Evolutionary conservation across 64 coral and sea anemone genomes (phyloP), one percentile per base, ranked within the genome.

Genomic region (Montipora efflorescens): DNA sequence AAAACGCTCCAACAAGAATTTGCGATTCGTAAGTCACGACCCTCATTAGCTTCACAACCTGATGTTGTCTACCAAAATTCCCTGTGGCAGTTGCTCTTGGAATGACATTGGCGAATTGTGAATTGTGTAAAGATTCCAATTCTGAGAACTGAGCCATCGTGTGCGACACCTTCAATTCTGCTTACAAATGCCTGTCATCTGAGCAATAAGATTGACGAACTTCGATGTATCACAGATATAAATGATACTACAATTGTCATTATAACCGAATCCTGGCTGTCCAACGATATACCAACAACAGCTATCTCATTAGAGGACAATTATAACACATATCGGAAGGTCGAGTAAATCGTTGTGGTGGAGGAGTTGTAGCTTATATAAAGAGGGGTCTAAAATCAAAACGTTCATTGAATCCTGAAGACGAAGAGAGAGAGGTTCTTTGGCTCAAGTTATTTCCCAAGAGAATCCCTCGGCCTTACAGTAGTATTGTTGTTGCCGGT

Each of bases 181-280:
- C 28, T 36, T 36, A 36, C 28, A 36, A 28, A 36, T 36, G 28
- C 28, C 28, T 36, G 28, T 36, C 28, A 36, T 36, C 28, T 36
- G 28, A 36, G 28, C 28, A 36, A 36, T 36, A 36, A 36, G 28
- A 36, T 36, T 36, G 28, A 36, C 28, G 28, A 36, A 36, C 28
- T 36, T 36, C 28, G 28, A 36, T 50, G 51, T 47, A 80, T 87
- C 47, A 87, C 83, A 77, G 73, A 68, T 67, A 45, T 62, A 5
- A 93, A 87, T 51, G 64, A 93, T 2, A 83, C 74, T 14, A 78
- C 69, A 62, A 78, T 93, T 46, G 15, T 59, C 50, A 71, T 93
- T n/a, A 68, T 93, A 52, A 92, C 90, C 67, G 80, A 92, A 76
- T 85, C 81, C 70, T 74, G 90, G 90, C 80, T 92, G 50, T 79